Conservation (phyloP, 2,797 vertebrate species). For the Ptychadena robeensis region DNA sequence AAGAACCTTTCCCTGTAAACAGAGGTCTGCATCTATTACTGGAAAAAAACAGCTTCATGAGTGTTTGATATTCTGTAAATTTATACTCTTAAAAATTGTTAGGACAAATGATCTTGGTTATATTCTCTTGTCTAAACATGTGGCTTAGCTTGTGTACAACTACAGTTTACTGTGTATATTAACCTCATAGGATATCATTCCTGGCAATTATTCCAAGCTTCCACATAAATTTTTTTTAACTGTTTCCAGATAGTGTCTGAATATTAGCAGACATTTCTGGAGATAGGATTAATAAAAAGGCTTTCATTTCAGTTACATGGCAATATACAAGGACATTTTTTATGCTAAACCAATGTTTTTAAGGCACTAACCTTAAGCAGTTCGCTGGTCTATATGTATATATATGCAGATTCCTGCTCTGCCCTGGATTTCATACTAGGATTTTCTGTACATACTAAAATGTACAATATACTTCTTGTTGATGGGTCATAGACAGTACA, state of each 20-base stretch:
- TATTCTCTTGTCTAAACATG: slow-evolving; percentile 77
- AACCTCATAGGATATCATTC: slow-evolving; percentile 70
- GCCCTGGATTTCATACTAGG: no score
- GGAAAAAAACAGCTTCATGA: slow-evolving; percentile 72
- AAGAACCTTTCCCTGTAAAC: slow-evolving; percentile 78
- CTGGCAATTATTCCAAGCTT: slow-evolving; percentile 50
- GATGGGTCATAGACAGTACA: no score
- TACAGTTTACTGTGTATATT: slow-evolving; percentile 66
- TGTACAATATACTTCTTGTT: no score
- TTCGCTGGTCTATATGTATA: no score
- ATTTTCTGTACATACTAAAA: no score
- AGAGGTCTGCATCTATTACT: slow-evolving; percentile 68
- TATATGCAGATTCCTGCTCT: no score
- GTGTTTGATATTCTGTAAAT: slow-evolving; percentile 77
- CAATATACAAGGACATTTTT: no score
- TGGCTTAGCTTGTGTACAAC: slow-evolving; percentile 73
- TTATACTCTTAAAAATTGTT: slow-evolving; percentile 79
- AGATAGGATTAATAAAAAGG: not conserved
- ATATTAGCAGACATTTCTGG: slow-evolving; percentile 50
- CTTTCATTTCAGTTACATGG: no score
- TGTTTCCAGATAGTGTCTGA: slow-evolving; percentile 54
- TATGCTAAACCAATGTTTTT: no score
- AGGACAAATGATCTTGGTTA: slow-evolving; percentile 80
- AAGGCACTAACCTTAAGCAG: no score
- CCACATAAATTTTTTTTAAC: slow-evolving; percentile 61